These are phyloP conservation scores for Akabosia matsudoensis DNA, from an alignment of 1,140 invertebrate species.

Conservation along the genomic window DNA sequence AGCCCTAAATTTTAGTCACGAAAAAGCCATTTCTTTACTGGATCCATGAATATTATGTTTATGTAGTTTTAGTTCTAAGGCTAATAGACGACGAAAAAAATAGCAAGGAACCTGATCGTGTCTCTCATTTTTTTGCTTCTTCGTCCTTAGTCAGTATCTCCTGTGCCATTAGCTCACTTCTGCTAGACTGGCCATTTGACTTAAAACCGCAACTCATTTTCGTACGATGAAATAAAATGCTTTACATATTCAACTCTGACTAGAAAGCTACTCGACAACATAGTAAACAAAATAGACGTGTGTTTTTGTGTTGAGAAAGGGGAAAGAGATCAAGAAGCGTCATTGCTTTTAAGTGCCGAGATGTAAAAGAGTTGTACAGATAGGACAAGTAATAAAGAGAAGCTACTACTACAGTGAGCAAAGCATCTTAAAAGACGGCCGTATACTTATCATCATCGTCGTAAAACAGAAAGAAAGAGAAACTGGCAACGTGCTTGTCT, in stretches of 20 bases:
- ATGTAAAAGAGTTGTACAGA: background rate
- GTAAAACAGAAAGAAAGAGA: no score
- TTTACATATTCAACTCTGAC: no score
- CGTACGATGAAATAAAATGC: background rate
- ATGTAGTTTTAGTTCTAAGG: background rate
- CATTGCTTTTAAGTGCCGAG: background rate
- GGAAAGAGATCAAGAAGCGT: background rate
- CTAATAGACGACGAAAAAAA: background rate
- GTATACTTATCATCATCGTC: background rate
- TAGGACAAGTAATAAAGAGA: background rate
- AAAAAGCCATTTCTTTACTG: constrained; percentile 4
- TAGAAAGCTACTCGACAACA: background rate
- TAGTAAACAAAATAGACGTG: background rate
- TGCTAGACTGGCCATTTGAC: background rate
- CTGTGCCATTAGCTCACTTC: background rate
- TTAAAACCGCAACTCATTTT: background rate
- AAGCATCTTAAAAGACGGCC: background rate
- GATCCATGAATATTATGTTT: background rate
- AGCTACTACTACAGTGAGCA: background rate
- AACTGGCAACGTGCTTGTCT: background rate
- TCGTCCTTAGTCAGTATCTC: background rate
- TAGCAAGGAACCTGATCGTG: background rate
- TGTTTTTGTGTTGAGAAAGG: background rate
- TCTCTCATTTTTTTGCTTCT: background rate
- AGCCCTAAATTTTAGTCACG: constrained; percentile 6